Conservation (phyloP, 2,888 invertebrate species). For the Proisotoma minuta region DNA sequence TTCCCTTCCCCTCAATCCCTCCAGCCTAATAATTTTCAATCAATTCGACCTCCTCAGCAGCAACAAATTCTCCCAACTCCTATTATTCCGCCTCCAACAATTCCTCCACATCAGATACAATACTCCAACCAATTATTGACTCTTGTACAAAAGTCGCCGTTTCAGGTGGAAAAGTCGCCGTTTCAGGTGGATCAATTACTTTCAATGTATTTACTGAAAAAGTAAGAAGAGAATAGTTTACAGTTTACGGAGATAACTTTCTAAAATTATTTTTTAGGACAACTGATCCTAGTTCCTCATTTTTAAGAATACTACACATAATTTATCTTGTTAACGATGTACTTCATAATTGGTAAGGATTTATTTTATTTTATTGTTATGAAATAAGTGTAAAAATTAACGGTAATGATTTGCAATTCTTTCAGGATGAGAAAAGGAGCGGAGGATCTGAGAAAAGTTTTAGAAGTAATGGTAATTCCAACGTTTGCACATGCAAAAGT, state of each 20-base stretch:
- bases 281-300: conserved; percentile 64
- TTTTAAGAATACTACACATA: conserved; percentile 90
- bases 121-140: conserved; percentile 89
- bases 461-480: conserved; percentile 93
- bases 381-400: not conserved
- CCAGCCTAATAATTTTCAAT: conserved; percentile 11
- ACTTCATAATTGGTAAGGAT: conserved; percentile 93
- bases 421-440: conserved; percentile 89
- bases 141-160: conserved; percentile 98
- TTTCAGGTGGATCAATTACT: conserved; percentile 88
- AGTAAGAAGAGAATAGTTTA: conserved; percentile 57
- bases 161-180: conserved; percentile 95
- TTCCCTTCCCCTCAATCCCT: not conserved
- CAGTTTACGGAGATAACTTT: not conserved
- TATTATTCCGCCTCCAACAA: conserved; percentile 30
- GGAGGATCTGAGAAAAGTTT: conserved; percentile 83
- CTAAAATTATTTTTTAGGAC: conserved; percentile 55
- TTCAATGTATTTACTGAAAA: conserved; percentile 82
- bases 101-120: conserved; percentile 56
- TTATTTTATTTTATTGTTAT: conserved; percentile 32
- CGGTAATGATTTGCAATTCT: not conserved
- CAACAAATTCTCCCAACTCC: conserved; percentile 50
- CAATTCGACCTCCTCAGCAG: conserved; percentile 52
- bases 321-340: conserved; percentile 99
- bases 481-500: conserved; percentile 92